Evolutionary conservation across 2,888 invertebrate species (phyloP).

Genomic region (Agrenia bidenticulata): DNA sequence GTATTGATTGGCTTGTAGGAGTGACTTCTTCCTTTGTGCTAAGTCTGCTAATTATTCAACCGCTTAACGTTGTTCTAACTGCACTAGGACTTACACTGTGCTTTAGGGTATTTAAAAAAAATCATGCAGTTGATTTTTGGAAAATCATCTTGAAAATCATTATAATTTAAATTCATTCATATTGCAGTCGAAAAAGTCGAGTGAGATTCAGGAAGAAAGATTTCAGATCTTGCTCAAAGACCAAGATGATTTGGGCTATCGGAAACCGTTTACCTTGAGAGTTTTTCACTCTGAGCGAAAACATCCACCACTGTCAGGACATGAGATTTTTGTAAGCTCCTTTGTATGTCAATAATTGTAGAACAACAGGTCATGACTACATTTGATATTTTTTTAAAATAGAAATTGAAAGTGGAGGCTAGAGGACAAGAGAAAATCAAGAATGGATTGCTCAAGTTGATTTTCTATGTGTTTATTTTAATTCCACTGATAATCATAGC

Average conservation of each 20-base stretch:
- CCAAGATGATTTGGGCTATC: not conserved
- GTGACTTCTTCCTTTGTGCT: slow-evolving; percentile 22
- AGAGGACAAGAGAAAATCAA: slow-evolving; percentile 18
- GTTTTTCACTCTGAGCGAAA: slow-evolving; percentile 22
- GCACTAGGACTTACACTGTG: not conserved
- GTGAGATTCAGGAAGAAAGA: slow-evolving; percentile 17
- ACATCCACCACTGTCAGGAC: slow-evolving; percentile 27
- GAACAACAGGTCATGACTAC: too few species aligned
- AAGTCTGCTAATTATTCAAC: not conserved
- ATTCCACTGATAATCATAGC: slow-evolving; percentile 29
- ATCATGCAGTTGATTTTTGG: too few species aligned
- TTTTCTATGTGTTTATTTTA: slow-evolving; percentile 13
- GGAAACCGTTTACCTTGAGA: slow-evolving; percentile 5
- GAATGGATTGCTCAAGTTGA: not conserved
- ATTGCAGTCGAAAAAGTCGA: slow-evolving; percentile 5
- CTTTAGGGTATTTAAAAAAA: too few species aligned
- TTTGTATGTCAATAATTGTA: not conserved
- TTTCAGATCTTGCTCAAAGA: slow-evolving; percentile 24
- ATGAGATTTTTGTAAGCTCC: slow-evolving; percentile 36
- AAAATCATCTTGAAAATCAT: too few species aligned
- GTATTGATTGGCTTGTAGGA: slow-evolving; percentile 37
- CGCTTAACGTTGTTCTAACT: not conserved
- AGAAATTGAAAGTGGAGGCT: slow-evolving; percentile 32
- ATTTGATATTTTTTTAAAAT: slow-evolving; percentile 10
- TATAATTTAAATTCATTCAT: too few species aligned